Base-by-base conservation (phyloP, 2,113 vertebrate genomes). In the Bos indicus region DNA sequence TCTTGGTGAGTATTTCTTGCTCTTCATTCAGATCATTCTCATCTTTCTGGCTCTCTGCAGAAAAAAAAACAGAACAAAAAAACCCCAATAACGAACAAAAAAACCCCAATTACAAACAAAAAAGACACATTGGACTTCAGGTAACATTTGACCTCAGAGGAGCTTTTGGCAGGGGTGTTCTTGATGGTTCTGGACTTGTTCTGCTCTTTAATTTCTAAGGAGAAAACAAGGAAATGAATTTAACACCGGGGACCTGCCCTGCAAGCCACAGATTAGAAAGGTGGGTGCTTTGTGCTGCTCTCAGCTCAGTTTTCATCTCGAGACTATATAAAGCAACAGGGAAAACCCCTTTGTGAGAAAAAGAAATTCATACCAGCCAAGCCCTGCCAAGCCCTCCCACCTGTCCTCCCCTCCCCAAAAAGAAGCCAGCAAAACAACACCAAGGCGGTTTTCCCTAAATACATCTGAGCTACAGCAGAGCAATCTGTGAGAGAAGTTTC, bases 1-100 rank as follows among this genome's bases (percentile, higher is more conserved):
- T 99, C 98, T 99, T 98, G 0, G 97, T 92, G 97, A 99, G 98
- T 96, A 99, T 99, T 97, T 98, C 98, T 96, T 99, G 98, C 91
- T 98, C 98, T 97, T 99, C 99, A 0, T 97, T 98, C 67, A 99
- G 98, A 96, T 99, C 28, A 88, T 97, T 60, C 98, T 98, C 59
- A 96, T 99, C 98, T 99, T 99, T 98, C 97, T 98, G 97, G 98
- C 88, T 98, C 56, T 99, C 99, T 99, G 84, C 62, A 97, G 52
- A 91, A 12, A 74, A 77, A 77, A 85, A 85, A 10, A 74, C 17
- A 95, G 93, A 82, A 52, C 9, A 12, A 59, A 52, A 36, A 54
- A 81, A 51, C 1, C 19, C 3, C 19, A 59, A 52, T 30, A 87
- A 36, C 19, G 52, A 46, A 67, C 60, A 82, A 87, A 86, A 25